Evolutionary conservation across 2,888 invertebrate genomes (phyloP).

Genomic region (Mythimna loreyi): DNA sequence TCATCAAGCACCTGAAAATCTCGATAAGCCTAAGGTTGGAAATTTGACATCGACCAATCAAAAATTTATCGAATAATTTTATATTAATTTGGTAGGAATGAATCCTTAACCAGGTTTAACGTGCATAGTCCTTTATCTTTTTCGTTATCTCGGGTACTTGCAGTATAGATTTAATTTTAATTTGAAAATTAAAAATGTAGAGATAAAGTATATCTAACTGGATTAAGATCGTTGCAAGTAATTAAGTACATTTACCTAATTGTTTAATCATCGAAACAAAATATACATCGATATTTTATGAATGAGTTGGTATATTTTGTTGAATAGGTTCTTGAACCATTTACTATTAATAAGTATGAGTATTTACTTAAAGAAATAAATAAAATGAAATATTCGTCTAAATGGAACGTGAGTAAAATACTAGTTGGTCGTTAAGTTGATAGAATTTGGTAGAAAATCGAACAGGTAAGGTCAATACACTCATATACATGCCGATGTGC

Average conservation of each 20-base stretch:
- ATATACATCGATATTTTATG: background rate
- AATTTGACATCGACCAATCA: too few species aligned
- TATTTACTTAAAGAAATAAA: slow-evolving; percentile 4
- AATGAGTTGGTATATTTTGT: too few species aligned
- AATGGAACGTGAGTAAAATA: slow-evolving; percentile 28
- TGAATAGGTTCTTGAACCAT: background rate
- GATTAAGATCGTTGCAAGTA: background rate
- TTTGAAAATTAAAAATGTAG: too few species aligned
- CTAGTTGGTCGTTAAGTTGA: background rate
- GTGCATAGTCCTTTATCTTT: too few species aligned
- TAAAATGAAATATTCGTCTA: slow-evolving; percentile 2
- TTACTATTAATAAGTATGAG: too few species aligned
- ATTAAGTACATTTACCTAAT: background rate
- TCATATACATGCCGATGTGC: slow-evolving; percentile 8
- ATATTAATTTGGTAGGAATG: too few species aligned
- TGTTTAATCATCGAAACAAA: background rate
- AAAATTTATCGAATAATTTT: too few species aligned
- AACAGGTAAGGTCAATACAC: slow-evolving; percentile 47
- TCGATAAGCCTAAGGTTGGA: too few species aligned
- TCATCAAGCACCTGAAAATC: background rate
- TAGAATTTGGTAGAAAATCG: slow-evolving; percentile 5
- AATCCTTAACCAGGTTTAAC: too few species aligned
- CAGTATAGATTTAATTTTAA: too few species aligned
- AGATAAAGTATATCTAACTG: too few species aligned
- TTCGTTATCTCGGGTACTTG: too few species aligned